Evolutionary conservation across 2,113 vertebrate species (phyloP).

Genomic region (Lophotis ruficrista): DNA sequence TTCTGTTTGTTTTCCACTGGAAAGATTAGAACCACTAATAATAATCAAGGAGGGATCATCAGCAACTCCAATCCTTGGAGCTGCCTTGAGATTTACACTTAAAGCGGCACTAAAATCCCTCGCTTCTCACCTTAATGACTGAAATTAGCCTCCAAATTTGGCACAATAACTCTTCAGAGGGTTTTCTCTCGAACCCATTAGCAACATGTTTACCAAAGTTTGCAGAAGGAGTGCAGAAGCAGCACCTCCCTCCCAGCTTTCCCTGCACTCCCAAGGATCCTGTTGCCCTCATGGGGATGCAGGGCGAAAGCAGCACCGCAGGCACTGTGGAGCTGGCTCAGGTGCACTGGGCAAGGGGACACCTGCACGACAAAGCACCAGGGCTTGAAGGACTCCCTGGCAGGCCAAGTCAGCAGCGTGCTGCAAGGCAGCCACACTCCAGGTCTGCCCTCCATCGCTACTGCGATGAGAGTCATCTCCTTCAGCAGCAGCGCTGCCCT

Average conservation of each 20-base stretch:
- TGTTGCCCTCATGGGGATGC: background rate
- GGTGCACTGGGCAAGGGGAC: background rate
- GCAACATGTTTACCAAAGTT: constrained; percentile 1
- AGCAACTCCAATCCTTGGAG: background rate
- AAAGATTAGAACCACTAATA: constrained; percentile 52
- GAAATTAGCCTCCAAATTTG: constrained; percentile 44
- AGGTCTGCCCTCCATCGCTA: background rate
- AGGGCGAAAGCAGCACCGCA: accelerated
- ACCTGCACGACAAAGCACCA: background rate
- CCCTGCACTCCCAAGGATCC: background rate
- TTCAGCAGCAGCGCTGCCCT: background rate
- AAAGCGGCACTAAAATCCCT: constrained; percentile 21
- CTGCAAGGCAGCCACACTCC: background rate
- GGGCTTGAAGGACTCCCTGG: background rate
- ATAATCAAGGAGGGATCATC: constrained; percentile 9
- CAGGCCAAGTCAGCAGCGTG: background rate
- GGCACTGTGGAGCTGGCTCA: background rate
- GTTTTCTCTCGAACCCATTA: constrained; percentile 3
- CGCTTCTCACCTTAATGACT: constrained; percentile 29
- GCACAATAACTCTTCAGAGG: constrained; percentile 30
- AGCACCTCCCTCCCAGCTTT: background rate
- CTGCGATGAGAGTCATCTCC: background rate
- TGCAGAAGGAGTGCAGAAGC: background rate
- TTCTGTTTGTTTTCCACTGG: background rate
- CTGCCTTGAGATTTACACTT: constrained; percentile 31